Base-by-base conservation (phyloP, 2,113 vertebrate species). In the Serilophus lunatus region DNA sequence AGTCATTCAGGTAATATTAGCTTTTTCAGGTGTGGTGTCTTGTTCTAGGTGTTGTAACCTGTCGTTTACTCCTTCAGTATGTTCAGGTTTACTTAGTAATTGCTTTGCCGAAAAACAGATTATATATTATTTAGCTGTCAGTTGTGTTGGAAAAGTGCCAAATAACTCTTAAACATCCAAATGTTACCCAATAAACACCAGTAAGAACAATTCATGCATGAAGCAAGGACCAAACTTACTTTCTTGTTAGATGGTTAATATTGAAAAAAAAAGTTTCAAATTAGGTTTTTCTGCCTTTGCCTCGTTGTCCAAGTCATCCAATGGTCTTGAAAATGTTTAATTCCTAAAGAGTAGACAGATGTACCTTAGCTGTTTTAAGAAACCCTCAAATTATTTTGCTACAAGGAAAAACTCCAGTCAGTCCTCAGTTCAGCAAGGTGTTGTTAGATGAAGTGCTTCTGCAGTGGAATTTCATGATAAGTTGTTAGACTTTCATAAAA, bases 111-210 rank as follows among this genome's bases (percentile, higher is more conserved):
- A 98, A 98, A 97, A 95, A 79, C 95, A 97, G 97, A 96, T 97
- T 98, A 97, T 95, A 75, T 96, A 95, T 97, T 98, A 97, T 98
- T 96, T 94, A 96, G 82, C 90, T 97, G 97, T 98, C 98, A 98
- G 85, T 80, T 84, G 9, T 81, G 54, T 22, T 94, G 96, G 92
- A 90, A 28, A 82, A 35, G 25, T 82, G 96, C 96, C 97, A 98
- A 77, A 82, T 47, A 96, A 64, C 75, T 83, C 90, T 87, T 72
- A 94, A 94, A 94, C 72, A 91, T 45, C 78, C 66, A 83, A 63
- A 92, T 84, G 86, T 97, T 95, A 90, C 79, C 84, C 86, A 80
- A 90, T 64, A 83, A 86, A 50, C 36, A 88, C 31, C 69, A 86
- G 65, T n/a, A 56, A 82, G 87, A 86, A 61, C 50, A 92, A 59